Conservation (phyloP, 2,113 vertebrate genomes). For the Melanerpes aurifrons region DNA sequence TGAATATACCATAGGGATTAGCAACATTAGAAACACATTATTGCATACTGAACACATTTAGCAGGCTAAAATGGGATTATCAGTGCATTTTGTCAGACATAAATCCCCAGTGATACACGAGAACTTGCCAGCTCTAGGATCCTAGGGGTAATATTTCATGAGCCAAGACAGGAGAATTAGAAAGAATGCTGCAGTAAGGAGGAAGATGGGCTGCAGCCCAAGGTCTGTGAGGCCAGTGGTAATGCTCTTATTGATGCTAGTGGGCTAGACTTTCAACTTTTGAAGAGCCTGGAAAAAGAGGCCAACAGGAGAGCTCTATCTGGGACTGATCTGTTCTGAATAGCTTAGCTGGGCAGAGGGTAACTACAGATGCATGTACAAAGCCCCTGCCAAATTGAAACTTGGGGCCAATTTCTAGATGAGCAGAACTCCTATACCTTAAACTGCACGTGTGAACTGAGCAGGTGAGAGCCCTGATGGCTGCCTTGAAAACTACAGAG, state of each 20-base stretch:
- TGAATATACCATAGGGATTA: background rate
- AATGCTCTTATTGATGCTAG: background rate
- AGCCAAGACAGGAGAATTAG: background rate
- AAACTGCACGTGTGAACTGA: background rate
- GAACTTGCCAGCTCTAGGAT: background rate
- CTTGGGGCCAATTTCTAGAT: background rate
- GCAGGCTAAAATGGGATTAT: background rate
- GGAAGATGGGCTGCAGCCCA: background rate
- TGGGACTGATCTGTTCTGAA: background rate
- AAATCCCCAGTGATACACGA: background rate
- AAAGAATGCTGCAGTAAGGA: background rate
- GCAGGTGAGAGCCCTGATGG: background rate
- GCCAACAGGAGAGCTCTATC: background rate
- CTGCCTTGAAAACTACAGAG: background rate
- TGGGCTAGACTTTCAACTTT: background rate
- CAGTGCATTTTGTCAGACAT: background rate
- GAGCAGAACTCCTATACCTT: background rate
- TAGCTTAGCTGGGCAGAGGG: background rate
- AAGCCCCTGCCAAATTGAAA: background rate
- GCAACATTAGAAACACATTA: background rate
- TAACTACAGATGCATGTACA: background rate
- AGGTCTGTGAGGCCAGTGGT: background rate
- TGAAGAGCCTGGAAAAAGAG: background rate
- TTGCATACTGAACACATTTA: background rate
- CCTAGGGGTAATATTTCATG: background rate